Evolutionary conservation across 2,888 invertebrate species (phyloP), one percentile per base, ranked within the genome.

Genomic region (Sphaerophoria rueppellii): DNA sequence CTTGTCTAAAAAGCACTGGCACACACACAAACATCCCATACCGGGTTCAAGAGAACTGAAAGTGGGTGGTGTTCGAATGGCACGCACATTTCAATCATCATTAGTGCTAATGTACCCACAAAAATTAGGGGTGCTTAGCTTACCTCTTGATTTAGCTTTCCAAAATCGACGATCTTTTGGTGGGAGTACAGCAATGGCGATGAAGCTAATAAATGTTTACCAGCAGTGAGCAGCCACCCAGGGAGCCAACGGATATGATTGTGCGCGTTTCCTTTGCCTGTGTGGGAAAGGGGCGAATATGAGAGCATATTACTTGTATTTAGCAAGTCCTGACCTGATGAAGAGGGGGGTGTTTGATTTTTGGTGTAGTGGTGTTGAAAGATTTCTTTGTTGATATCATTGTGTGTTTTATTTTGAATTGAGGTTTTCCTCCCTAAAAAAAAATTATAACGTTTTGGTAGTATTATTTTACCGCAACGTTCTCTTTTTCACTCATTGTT

Each of bases 91-190:
- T 91, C 91, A 92, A 91, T 92, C 92, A 91, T 91, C 91, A 91
- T 91, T 91, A 91, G 91, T 87, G 89, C 91, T 91, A 91, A 91
- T 91, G 91, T 91, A 91, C 91, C 91, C 92, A 91, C 91, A 91
- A 90, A 91, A 91, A 91, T 91, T 91, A 90, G 89, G 90, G 88
- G 88, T 88, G 89, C 87, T 88, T 88, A 87, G 89, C 87, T 88
- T 88, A 87, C 87, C 87, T 88, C 88, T 88, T 88, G 88, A 88
- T 89, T 88, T 87, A 87, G 88, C 87, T 86, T 87, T 86, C 86
- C 35, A 35, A 14, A 32, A 46, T 43, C 50, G 24, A 2, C 14
- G 48, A 67, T 67, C 54, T 35, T 40, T 65, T 65, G 52, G 58
- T 34, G 14, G 34, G 58, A 81, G 43, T 14, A 35, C 52, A 81